Evolutionary conservation across 1,140 invertebrate species (phyloP), one percentile per base, ranked within the genome.

Genomic region (Drosophila gunungcola): DNA sequence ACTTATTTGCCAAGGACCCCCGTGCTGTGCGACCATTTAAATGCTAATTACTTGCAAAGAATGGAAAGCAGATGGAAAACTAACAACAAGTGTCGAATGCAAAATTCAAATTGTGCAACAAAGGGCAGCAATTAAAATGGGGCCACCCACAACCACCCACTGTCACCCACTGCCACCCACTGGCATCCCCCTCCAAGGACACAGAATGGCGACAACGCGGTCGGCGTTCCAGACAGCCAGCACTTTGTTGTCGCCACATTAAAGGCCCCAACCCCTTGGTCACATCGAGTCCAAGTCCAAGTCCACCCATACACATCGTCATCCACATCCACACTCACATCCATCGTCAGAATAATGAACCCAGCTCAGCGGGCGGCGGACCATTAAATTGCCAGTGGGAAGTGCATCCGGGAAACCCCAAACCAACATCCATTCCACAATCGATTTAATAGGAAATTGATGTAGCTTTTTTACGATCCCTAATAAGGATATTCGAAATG

Each of bases 1-100:
- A 84, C 45, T 84, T 84, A 45, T 64, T 56, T 56, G 41, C 63
- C 51, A 46, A 54, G 55, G 9, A 51, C 32, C 25, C 53, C 25
- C 53, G 25, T 63, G 48, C 42, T 39, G 49, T 39, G 49, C 52
- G 56, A 13, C 25, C 77, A 80, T 77, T 84, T 84, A 81, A 74
- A 80, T 78, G 78, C 56, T 86, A 86, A 85, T 85, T 85, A 81
- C 60, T 61, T 67, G 63, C 32, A 51, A 38, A 74, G 46, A 46
- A 39, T 45, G 46, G 51, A 27, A 13, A 11, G 5, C 11, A 13
- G 43, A 56, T 12, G 32, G 25, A 29, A 38, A 48, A 62, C 34
- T 46, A 65, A 39, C 57, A 65, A 48, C 42, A 63, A 56, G 49
- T 49, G 39, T 60, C 58, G 51, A 41, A 34, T 36, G 42, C 57